Evolutionary conservation across 2,797 vertebrate species (phyloP).

Genomic region (Novumbra hubbsi): DNA sequence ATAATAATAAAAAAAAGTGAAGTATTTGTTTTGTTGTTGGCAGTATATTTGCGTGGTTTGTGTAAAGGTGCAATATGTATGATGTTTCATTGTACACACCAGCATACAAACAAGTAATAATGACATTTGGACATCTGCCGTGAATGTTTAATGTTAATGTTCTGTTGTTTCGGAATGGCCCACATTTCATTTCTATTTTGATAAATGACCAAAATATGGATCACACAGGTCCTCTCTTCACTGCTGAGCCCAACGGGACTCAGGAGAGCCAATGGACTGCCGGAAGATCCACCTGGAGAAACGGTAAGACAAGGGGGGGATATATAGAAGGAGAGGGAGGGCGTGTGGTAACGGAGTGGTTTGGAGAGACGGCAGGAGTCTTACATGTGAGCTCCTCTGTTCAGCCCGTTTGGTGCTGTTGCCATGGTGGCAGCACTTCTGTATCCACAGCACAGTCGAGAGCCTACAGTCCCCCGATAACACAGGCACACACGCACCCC

Average conservation of each 20-base stretch:
- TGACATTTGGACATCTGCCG: too few relatives aligned
- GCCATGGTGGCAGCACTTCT: constrained; percentile 40
- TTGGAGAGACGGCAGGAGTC: constrained; percentile 22
- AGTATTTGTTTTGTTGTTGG: too few relatives aligned
- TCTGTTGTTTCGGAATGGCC: too few relatives aligned
- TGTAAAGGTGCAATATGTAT: too few relatives aligned
- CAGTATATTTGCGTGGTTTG: too few relatives aligned
- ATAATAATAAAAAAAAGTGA: too few relatives aligned
- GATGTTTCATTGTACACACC: too few relatives aligned
- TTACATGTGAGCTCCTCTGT: constrained; percentile 24
- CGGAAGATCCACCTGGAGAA: neutral
- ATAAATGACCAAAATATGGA: neutral
- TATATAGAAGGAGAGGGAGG: neutral
- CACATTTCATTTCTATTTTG: neutral
- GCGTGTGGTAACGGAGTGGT: constrained; percentile 5
- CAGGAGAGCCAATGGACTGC: constrained; percentile 4
- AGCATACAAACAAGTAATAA: too few relatives aligned
- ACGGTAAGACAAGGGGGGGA: neutral
- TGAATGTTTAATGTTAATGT: too few relatives aligned
- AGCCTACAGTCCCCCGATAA: constrained; percentile 6
- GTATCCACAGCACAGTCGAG: constrained; percentile 25
- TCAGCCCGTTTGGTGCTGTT: constrained; percentile 38
- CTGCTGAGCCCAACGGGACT: neutral
- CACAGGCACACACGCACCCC: constrained; percentile 13
- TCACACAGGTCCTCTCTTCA: neutral